phyloP scores from a whole-genome alignment of 2,797 vertebrate species.

The Vipera ursinii region DNA sequence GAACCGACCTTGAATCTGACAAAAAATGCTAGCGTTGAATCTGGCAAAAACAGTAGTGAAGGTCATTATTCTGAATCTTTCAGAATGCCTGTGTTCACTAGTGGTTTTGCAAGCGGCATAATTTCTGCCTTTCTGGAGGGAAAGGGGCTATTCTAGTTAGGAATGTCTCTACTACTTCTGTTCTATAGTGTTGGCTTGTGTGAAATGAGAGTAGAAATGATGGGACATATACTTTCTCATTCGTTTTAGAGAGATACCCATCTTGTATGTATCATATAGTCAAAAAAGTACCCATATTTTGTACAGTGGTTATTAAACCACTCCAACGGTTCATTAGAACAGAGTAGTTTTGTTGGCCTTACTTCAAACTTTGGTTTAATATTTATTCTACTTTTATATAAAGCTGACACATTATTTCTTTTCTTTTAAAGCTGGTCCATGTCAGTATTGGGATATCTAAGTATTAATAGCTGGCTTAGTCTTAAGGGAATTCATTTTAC shows the following conservation, averaged over 20 bases:
- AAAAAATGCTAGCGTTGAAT: neutral
- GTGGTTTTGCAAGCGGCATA: neutral
- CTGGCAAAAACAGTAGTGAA: neutral
- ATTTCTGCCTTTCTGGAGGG: neutral
- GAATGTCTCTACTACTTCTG: neutral
- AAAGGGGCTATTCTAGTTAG: neutral
- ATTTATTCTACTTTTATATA: neutral
- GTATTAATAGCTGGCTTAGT: neutral
- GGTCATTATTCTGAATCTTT: neutral
- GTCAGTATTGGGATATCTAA: neutral
- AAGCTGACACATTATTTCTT: neutral
- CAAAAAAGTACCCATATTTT: neutral
- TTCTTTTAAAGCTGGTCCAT: neutral
- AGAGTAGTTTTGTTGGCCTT: neutral
- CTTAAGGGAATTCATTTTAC: neutral
- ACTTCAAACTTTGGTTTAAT: neutral
- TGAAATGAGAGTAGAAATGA: neutral
- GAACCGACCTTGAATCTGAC: neutral
- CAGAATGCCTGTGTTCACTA: neutral
- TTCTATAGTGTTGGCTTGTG: neutral
- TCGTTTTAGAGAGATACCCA: neutral
- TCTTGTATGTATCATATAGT: neutral
- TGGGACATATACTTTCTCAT: neutral
- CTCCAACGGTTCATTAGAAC: neutral
- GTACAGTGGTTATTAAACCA: neutral